Evolutionary conservation across 2,113 vertebrate genomes (phyloP).

Genomic region (Prionailurus viverrinus): DNA sequence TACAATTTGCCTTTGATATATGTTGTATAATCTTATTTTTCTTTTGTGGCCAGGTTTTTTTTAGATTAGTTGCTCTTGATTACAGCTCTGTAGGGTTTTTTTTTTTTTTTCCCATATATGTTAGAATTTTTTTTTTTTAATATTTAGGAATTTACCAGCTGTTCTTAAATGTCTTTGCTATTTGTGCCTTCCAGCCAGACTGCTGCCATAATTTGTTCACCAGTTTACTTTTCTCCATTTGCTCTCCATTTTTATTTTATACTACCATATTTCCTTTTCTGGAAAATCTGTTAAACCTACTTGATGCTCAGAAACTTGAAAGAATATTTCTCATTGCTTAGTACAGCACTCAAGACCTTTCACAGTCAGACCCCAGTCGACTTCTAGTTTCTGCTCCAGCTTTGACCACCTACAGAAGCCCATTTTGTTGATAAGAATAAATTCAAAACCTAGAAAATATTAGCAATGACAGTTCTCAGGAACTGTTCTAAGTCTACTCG

Average conservation of each 20-base stretch:
- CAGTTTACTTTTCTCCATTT: background rate
- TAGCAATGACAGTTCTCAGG: background rate
- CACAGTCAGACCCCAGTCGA: background rate
- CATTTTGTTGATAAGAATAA: constrained; percentile 1
- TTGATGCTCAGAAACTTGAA: background rate
- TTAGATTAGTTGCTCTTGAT: background rate
- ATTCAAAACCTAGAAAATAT: background rate
- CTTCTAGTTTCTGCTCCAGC: background rate
- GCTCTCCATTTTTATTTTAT: background rate
- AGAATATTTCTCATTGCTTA: background rate
- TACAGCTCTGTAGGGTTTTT: background rate
- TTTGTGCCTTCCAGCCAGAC: background rate
- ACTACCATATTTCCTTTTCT: background rate
- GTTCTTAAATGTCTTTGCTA: background rate
- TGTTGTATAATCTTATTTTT: background rate
- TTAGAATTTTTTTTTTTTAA: background rate
- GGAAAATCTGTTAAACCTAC: background rate
- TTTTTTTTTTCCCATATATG: background rate
- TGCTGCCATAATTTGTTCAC: background rate
- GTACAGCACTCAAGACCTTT: background rate
- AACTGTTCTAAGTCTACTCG: background rate
- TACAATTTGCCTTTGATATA: background rate
- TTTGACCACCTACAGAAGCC: background rate
- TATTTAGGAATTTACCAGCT: background rate
- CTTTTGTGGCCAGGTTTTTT: background rate